Base-by-base conservation (phyloP, 1,140 invertebrate genomes). In the Anadara kagoshimensis region DNA sequence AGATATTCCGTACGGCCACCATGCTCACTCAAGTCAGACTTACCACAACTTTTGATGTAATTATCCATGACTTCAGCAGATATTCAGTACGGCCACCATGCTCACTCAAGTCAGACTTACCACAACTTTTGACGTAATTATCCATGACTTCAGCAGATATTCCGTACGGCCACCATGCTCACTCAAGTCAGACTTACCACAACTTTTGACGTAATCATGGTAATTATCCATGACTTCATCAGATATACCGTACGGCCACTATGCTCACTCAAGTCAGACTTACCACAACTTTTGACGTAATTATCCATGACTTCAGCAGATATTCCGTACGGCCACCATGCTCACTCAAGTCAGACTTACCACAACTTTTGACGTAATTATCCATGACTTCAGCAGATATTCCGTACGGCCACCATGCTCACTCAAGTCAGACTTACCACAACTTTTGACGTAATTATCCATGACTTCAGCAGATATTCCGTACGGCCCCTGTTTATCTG, bases 381-480 rank as follows among this genome's bases (percentile, higher is more conserved):
- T 47, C 8, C 45, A 47, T 47, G 18, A 47, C 45, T n/a, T n/a
- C n/a, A n/a, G n/a, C n/a, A n/a, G n/a, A n/a, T n/a, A n/a, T n/a
- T n/a, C n/a, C n/a, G n/a, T n/a, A n/a, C n/a, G n/a, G n/a, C n/a
- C n/a, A n/a, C n/a, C n/a, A n/a, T n/a, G n/a, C n/a, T n/a, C n/a
- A n/a, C 10, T 22, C 11, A 54, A n/a, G 3, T 58, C 5, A 5
- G 20, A 79, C 88, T 85, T 90, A 93, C 93, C 97, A 91, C 97
- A 99, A 84, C 97, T 98, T 83, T 96, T 93, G 22, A 99, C 94
- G 87, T 99, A 99, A 16, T 95, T 98, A 86, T 99, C 98, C 95
- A 99, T 98, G 7, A 98, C 95, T 83, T 99, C 96, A 0, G 95
- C 90, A 29, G 94, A 91, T 64, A 99, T 97, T 16, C 97, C 97